Base-by-base conservation (phyloP, 2,888 invertebrate genomes). In the Rhamphomyia laevipes region DNA sequence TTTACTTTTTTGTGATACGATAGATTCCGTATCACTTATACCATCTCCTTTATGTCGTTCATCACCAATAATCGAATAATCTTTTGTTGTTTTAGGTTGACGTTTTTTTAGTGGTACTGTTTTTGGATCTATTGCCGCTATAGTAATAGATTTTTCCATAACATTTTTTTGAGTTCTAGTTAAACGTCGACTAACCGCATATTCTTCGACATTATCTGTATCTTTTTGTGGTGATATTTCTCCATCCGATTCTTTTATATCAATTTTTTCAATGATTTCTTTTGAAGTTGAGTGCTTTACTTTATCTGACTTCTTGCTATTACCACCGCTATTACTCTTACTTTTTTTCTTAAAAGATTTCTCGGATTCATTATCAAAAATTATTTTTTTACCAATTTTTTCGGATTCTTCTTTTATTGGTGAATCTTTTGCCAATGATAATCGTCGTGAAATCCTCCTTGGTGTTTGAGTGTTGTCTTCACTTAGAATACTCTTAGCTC, bases 131-230 rank as follows among this genome's bases (percentile, higher is more conserved):
- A 30, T 16, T 37, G 27, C 27, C 7, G 30, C 10, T 23, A 42
- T 27, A n/a, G 21, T 15, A 6, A 21, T 15, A n/a, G 42, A 42
- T 27, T 59, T 62, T 48, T 61, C 61, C 50, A 63, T 46, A 15
- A 60, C 55, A 16, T 61, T 59, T 45, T 58, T 45, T 49, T 64
- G 64, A 4, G 59, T 60, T 23, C 64, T 57, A 31, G 64, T 64
- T 15, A 64, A 49, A 27, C 63, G 58, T 18, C 64, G 54, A 2
- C 59, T 53, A 12, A 55, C 47, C 16, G 57, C 54, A 42, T 54
- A 51, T n/a, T 56, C 54, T 30, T 49, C 49, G 4, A 12, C 12
- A 12, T 13, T 11, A 13, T 15, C 18, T 11, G 16, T 37, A 4
- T 23, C 21, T 7, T 23, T 15, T 17, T 31, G 3, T 16, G 21